Conservation (phyloP, 2,888 invertebrate genomes). For the Drosophila subquinaria region DNA sequence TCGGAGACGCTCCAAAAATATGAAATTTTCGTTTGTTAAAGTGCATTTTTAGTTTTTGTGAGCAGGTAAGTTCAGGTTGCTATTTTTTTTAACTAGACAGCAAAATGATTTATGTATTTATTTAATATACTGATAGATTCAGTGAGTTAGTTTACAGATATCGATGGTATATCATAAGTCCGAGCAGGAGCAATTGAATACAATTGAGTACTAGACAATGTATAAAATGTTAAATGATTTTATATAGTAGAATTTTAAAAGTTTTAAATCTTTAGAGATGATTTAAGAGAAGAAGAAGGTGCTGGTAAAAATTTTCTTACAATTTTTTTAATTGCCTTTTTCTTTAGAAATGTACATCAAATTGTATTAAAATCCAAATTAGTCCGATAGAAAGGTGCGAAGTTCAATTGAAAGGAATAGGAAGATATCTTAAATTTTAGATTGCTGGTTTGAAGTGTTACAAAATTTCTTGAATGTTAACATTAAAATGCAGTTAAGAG, state of each 20-base stretch:
- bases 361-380: neutral
- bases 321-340: too few relatives aligned
- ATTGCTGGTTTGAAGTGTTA: too few relatives aligned
- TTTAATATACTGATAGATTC: too few relatives aligned
- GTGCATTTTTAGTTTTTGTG: neutral
- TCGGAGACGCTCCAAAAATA: neutral
- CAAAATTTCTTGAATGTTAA: too few relatives aligned
- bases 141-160: neutral
- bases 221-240: neutral
- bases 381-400: too few relatives aligned
- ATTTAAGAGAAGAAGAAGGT: too few relatives aligned
- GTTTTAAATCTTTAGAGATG: neutral
- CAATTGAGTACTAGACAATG: neutral
- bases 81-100: neutral
- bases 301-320: too few relatives aligned
- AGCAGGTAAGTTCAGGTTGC: conserved; percentile 4
- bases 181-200: too few relatives aligned
- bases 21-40: conserved; percentile 6
- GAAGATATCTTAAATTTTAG: too few relatives aligned
- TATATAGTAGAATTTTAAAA: neutral
- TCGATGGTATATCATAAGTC: neutral
- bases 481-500: too few relatives aligned
- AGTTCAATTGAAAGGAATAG: too few relatives aligned
- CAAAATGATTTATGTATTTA: conserved; percentile 1
- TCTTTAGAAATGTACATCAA: neutral